phyloP scores from a whole-genome alignment of 1,140 invertebrate species.

The Cheumatopsyche charites region DNA sequence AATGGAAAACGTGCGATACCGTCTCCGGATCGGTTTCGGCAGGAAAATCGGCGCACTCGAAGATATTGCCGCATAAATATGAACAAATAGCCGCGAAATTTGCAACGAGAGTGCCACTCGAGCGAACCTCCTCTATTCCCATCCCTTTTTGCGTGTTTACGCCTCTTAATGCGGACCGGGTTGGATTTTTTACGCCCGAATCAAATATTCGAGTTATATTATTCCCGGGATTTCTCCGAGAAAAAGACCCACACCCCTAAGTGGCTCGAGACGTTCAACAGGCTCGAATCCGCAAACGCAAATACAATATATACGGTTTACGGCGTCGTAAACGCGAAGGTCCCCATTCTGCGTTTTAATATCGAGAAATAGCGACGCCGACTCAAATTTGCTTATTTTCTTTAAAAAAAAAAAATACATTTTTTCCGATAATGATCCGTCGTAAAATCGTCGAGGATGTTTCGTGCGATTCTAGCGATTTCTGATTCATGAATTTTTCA shows the following conservation, averaged over 20 bases:
- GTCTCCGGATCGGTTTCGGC: slow-evolving; percentile 11
- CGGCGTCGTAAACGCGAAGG: slow-evolving; percentile 21
- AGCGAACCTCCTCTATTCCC: background rate
- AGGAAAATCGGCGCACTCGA: slow-evolving; percentile 10
- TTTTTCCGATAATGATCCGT: slow-evolving; percentile 22
- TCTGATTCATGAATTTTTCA: slow-evolving; percentile 10
- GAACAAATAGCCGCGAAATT: slow-evolving; percentile 23
- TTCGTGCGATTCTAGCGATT: slow-evolving; percentile 6
- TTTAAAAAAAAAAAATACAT: background rate
- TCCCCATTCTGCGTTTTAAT: slow-evolving; percentile 19
- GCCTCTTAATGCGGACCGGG: slow-evolving; percentile 13
- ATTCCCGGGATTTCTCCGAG: background rate
- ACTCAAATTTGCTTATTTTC: slow-evolving; percentile 15
- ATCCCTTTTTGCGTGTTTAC: slow-evolving; percentile 13
- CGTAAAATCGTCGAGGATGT: slow-evolving; percentile 11
- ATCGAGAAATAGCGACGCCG: slow-evolving; percentile 16
- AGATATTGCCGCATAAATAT: slow-evolving; percentile 22
- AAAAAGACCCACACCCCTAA: slow-evolving; percentile 1
- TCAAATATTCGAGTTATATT: slow-evolving; percentile 27
- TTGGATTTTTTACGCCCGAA: slow-evolving; percentile 13
- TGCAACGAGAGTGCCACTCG: slow-evolving; percentile 7
- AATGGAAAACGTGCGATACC: slow-evolving; percentile 17
- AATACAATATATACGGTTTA: slow-evolving; percentile 27
- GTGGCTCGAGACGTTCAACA: slow-evolving; percentile 18
- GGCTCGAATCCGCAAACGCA: slow-evolving; percentile 27